Conservation (phyloP, 2,888 invertebrate species). For the Tetranychus piercei region DNA sequence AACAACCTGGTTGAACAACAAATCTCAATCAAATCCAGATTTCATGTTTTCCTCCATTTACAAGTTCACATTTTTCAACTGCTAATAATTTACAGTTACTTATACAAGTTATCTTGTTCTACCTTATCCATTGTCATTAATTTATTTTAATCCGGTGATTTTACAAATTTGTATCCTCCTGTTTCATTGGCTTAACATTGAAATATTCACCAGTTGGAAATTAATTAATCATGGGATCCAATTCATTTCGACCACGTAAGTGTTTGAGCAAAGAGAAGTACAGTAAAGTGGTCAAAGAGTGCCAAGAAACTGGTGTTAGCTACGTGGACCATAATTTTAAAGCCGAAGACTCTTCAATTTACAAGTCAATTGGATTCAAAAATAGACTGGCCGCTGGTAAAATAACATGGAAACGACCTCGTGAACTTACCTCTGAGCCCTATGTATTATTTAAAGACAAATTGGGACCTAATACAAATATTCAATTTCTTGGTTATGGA, state of each 20-base stretch:
- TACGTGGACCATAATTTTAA: constrained; percentile 18
- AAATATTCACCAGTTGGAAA: background rate
- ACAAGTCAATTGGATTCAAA: constrained; percentile 8
- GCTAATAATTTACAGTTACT: no score
- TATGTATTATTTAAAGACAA: constrained; percentile 13
- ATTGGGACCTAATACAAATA: constrained; percentile 15
- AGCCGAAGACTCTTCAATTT: constrained; percentile 15
- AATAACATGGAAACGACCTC: constrained; percentile 20
- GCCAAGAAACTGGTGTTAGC: constrained; percentile 16
- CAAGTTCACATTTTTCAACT: no score
- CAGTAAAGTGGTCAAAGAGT: background rate
- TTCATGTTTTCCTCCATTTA: no score
- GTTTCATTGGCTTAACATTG: no score
- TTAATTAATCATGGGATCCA: background rate
- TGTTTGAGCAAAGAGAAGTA: background rate
- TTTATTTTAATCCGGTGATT: no score
- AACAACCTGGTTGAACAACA: no score
- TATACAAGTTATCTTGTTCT: no score
- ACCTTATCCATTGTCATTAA: no score
- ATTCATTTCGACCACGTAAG: background rate
- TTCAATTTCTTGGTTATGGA: constrained; percentile 17
- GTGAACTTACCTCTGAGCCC: constrained; percentile 13
- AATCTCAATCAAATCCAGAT: no score
- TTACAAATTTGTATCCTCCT: no score
- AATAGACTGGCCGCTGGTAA: constrained; percentile 15